Base-by-base conservation (phyloP, 1,140 invertebrate genomes). In the Apis dorsata region DNA sequence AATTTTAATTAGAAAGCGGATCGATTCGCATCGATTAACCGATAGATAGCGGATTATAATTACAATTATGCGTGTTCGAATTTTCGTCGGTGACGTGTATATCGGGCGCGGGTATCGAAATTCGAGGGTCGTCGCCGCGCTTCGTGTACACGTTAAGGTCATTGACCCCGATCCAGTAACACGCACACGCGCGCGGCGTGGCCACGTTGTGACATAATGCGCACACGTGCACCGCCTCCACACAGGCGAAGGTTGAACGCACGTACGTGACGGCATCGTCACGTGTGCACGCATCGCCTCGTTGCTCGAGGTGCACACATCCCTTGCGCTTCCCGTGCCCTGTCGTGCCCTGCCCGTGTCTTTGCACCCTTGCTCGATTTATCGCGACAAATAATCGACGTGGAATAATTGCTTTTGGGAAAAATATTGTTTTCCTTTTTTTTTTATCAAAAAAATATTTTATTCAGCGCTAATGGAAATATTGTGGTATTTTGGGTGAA, bases 91-190 rank as follows among this genome's bases (percentile, higher is more conserved):
- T 65, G 63, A 53, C 49, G 69, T 51, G 44, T 60, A 49, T 4
- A 57, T 15, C 53, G 28, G 66, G 59, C 69, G 80, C 73, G 72
- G 49, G 72, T n/a, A 80, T 79, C 83, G 75, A 87, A 78, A 84
- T 80, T 76, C 74, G 81, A 83, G 87, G 88, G 89, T 90, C 88
- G 90, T 87, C 88, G 91, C 88, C 89, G 92, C 86, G 91, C 88
- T 91, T 85, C 83, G 82, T 91, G 91, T 91, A 86, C 90, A 90
- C 90, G 92, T 91, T 90, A 90, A 90, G 91, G 91, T 89, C 90
- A 91, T 88, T 89, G 90, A 93, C 92, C 91, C n/a, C 88, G 75
- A 89, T 88, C 53, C 73, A 79, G 15, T 10, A 19, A 15, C 60
- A 51, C 51, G 12, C 21, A 17, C 53, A 34, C n/a, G 34, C 70